Evolutionary conservation across 2,888 invertebrate genomes (phyloP), one percentile per base, ranked within the genome.

Genomic region (Antheraea yamamai): DNA sequence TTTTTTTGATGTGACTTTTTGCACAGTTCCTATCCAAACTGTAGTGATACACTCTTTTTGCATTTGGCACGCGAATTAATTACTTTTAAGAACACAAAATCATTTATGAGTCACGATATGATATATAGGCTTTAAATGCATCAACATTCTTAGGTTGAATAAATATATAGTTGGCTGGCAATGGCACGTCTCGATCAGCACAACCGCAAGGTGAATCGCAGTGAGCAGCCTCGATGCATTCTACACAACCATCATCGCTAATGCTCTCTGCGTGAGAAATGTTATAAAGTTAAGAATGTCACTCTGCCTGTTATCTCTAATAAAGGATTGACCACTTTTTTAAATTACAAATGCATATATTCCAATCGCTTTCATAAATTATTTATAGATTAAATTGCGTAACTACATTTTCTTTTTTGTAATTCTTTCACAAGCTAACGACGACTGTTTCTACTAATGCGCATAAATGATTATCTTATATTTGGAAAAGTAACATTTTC

Each of bases 151-250:
- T 78, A 79, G 76, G 75, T 73, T 76, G 76, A 78, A 79, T 75
- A 79, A 78, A 79, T 75, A 78, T 77, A 66, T 30, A 66, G 64
- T 80, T 77, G 77, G 77, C 68, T 75, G 70, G 68, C 73, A 68
- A 75, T 76, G 75, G 76, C 55, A 23, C 52, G 72, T 72, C 52
- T 72, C 61, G 71, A 75, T 35, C 79, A 74, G 78, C 77, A 4
- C 76, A 79, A 83, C 87, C 86, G 82, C 89, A 89, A 89, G 87
- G 89, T 87, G 80, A 89, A 89, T 89, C 87, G 82, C 89, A 89
- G 82, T 80, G 79, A 80, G 76, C 74, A 77, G 76, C 72, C 79
- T 76, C 77, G 78, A 80, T 78, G 77, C 80, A 82, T 83, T 83
- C 83, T 81, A 80, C 73, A 76, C 64, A 77, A 78, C 79, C 55